Evolutionary conservation across 2,113 vertebrate species (phyloP), one percentile per base, ranked within the genome.

Genomic region (Callorhinus ursinus): DNA sequence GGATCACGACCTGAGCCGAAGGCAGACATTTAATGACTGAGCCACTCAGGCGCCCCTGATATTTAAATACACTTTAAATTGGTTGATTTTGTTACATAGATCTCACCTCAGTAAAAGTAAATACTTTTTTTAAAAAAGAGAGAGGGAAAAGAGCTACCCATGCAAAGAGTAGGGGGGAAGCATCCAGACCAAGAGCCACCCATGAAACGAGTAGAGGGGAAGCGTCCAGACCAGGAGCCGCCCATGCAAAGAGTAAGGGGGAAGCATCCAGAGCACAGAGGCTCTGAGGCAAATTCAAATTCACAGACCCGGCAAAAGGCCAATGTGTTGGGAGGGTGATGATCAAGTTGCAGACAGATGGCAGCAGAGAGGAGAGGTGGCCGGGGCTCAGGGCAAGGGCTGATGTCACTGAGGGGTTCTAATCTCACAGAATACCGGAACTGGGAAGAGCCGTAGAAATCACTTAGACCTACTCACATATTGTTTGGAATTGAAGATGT

Each of bases 91-190:
- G 10, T 51, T 16, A 31, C 31, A 5, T 65, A 71, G 49, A 72
- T 33, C 72, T 90, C 36, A 51, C 36, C 77, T 18, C 80, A 63
- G 33, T 87, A 69, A 92, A 85, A 79, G n/a, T 79, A 51, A 85
- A 39, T 57, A 65, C 72, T 3, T 18, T 0, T n/a, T 84, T 42
- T 21, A 11, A 80, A 63, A 65, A 36, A 46, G 33, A 93, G 42
- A 28, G 46, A n/a, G 5, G 36, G 46, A 31, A 51, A 21, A 49
- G 36, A 84, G 51, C 33, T 13, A 19, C 14, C 57, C 65, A 9
- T 6, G 28, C n/a, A 88, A 39, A 63, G 11, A 59, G 33, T 28
- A 21, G 69, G 42, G 33, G 11, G 4, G 19, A 57, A 53, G 21
- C 79, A 65, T 57, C 24, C 21, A 59, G 36, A 22, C 46, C 46